Base-by-base conservation (phyloP, 2,888 invertebrate genomes). In the Folsomia manolachei region DNA sequence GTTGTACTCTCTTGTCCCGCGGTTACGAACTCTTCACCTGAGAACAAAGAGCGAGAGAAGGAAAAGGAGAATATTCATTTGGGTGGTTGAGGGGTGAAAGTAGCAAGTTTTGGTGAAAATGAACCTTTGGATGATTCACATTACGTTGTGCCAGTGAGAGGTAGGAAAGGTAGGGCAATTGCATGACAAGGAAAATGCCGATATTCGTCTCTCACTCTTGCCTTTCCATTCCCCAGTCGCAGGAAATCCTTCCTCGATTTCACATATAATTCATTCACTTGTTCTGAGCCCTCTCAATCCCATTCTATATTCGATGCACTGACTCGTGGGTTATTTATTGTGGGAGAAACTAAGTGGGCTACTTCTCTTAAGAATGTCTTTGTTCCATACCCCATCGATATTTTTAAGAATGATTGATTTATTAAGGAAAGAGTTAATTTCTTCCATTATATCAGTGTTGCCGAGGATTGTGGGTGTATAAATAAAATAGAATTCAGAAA, bases 261-360 rank as follows among this genome's bases (percentile, higher is more conserved):
- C 62, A 62, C 62, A 62, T 63, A 63, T 63, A 63, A 27, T 63
- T 27, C 63, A 25, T 63, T 63, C 26, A 27, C 27, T 27, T 27
- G 19, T 27, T 25, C 27, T 27, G 7, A 23, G n/a, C 63, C 39
- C 7, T 39, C 39, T 4, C 14, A 39, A 39, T 39, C 14, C 39
- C 39, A 39, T 39, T 39, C 14, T 14, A 39, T 39, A 39, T 4
- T 39, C 14, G 7, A 39, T 39, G 39, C 39, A 39, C 39, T 39
- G 7, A 39, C 4, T 39, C 39, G 7, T 39, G 39, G 14, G 39
- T 39, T 39, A 39, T 9, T 39, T 39, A 39, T 14, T 39, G 39
- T 14, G 39, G 14, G 14, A 39, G 4, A 39, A 39, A 39, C 39
- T 39, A n/a, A n/a, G n/a, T n/a, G n/a, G n/a, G n/a, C n/a, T n/a